A percentile compares a stretch with the other conserved stretches of the same genome.
phyloP scores from a whole-genome alignment of 2,888 invertebrate genomes.

The Prosopocoilus inquinatus region DNA sequence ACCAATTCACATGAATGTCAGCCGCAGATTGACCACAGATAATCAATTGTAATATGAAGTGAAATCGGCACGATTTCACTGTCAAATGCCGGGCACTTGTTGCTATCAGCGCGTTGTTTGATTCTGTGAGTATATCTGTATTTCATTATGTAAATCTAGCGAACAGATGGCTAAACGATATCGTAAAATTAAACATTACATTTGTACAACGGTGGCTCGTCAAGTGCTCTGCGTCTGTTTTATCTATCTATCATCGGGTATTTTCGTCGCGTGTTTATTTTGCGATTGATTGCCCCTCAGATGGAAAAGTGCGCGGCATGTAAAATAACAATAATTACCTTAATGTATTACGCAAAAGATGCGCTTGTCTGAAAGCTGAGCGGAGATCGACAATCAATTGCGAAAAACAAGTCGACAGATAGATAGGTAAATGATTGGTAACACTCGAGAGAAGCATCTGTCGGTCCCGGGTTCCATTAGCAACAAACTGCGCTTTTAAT shows the following conservation, averaged over 20 bases:
- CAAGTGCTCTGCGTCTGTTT: constrained; percentile 4
- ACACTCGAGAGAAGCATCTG: constrained; percentile 31
- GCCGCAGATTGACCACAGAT: constrained; percentile 22
- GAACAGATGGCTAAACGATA: constrained; percentile 41
- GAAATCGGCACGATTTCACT: constrained; percentile 9
- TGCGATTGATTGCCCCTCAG: constrained; percentile 10
- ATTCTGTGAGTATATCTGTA: constrained; percentile 29
- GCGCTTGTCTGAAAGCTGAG: background rate
- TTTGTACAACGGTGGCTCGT: constrained; percentile 24
- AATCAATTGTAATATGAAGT: constrained; percentile 21
- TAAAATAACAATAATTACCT: constrained; percentile 13
- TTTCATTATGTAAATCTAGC: constrained; percentile 40
- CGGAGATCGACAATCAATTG: constrained; percentile 4
- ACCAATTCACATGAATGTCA: constrained; percentile 20
- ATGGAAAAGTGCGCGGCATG: background rate
- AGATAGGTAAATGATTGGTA: constrained; percentile 17
- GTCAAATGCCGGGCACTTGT: constrained; percentile 16
- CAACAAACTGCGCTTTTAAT: constrained; percentile 42
- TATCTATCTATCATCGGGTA: constrained; percentile 6
- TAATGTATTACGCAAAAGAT: constrained; percentile 9
- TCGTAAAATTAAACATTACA: constrained; percentile 34
- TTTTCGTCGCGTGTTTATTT: constrained; percentile 4
- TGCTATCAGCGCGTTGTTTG: constrained; percentile 12
- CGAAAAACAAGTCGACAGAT: constrained; percentile 4
- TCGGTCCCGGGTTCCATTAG: constrained; percentile 39